phyloP scores from a whole-genome alignment of 64 coral and sea anemone species.

The Montipora sp. region DNA sequence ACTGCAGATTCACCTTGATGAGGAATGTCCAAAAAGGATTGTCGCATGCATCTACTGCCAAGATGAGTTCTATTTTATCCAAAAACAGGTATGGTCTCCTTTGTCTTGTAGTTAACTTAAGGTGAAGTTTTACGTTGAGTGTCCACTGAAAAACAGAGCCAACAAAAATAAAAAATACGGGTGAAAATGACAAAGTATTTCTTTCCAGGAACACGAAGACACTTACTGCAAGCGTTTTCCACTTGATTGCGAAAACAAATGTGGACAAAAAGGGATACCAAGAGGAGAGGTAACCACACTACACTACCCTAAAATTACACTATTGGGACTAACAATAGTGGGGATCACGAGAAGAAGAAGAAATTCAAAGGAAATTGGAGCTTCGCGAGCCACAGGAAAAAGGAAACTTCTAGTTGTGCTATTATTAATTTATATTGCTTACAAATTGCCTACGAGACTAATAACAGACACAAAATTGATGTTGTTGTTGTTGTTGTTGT shows the following conservation, averaged over 20 bases:
- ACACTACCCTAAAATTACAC: background rate
- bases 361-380: too few relatives aligned
- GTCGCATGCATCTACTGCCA: constrained; percentile 14
- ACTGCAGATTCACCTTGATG: background rate
- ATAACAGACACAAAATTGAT: too few relatives aligned
- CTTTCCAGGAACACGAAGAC: constrained; percentile 20
- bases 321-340: too few relatives aligned
- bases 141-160: too few relatives aligned
- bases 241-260: constrained; percentile 19
- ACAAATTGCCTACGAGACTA: too few relatives aligned
- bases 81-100: background rate
- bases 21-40: constrained; percentile 34
- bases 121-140: too few relatives aligned
- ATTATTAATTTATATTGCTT: too few relatives aligned
- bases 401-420: too few relatives aligned
- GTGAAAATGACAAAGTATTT: background rate
- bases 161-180: too few relatives aligned
- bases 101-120: background rate
- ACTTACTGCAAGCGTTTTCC: constrained; percentile 29
- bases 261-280: constrained; percentile 16
- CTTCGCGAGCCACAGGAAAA: too few relatives aligned
- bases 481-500: too few relatives aligned
- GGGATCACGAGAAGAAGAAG: too few relatives aligned
- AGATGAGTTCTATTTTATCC: constrained; percentile 8
- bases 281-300: constrained; percentile 32